Base-by-base conservation (phyloP, 2,888 invertebrate species). In the Epistrophella euchroma region DNA sequence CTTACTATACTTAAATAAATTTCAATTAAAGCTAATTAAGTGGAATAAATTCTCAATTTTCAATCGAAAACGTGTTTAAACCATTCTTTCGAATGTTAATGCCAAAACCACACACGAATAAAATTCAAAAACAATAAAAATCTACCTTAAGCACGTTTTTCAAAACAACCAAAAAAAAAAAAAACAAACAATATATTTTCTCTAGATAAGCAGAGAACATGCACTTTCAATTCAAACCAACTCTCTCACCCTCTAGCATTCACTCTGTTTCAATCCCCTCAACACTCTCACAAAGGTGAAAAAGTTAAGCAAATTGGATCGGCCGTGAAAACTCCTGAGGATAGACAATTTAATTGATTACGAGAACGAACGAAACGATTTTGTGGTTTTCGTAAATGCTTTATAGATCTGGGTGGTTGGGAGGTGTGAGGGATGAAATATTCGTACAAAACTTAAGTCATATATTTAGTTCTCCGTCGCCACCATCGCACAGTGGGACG, bases 301-400 rank as follows among this genome's bases (percentile, higher is more conserved):
- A 85, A 85, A 60, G 75, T 72, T 81, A 85, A 81, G 85, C 85
- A 81, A 86, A 86, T 78, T 78, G 81, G 74, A 87, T 71, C 82
- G 73, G 55, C 78, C 86, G 71, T 78, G 78, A 78, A 81, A 87
- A 58, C 78, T 78, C 70, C 58, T 66, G 35, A 66, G 78, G 78
- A 87, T 87, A 74, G 82, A 87, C 82, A 82, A 77, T 87, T 82
- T 87, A 83, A 87, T 87, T 87, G 87, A 87, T 87, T 82, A 82
- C 77, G 64, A 77, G 64, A 40, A 60, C 70, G 66, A 81, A 72
- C 76, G 56, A 70, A 81, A 58, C 56, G 68, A 77, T 70, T 78
- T 78, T 71, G 74, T 71, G 73, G 73, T 74, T 86, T 80, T 64
- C 74, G 56, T 56, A 43, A 56, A 71, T 45, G 28, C 19, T 56